Evolutionary conservation across 1,140 invertebrate species (phyloP).

Genomic region (Bilobella aurantiaca): DNA sequence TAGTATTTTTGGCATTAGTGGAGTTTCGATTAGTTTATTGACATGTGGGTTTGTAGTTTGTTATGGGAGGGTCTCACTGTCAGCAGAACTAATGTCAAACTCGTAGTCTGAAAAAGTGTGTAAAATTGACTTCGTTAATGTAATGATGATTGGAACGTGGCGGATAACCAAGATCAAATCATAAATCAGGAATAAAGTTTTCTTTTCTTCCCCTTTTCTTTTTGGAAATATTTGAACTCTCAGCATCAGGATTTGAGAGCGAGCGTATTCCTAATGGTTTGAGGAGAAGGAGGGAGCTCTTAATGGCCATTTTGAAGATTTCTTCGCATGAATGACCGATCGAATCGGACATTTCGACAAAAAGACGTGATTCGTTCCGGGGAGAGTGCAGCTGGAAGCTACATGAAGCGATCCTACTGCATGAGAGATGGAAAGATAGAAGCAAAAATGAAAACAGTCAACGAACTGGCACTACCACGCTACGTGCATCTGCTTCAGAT

Average conservation of each 20-base stretch:
- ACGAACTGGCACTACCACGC: constrained; percentile 23
- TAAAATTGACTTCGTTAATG: constrained; percentile 33
- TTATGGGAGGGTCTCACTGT: too few relatives aligned
- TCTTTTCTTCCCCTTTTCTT: background rate
- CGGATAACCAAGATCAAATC: too few relatives aligned
- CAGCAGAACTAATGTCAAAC: too few relatives aligned
- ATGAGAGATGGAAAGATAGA: background rate
- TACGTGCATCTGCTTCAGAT: constrained; percentile 19
- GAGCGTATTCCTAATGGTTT: constrained; percentile 26
- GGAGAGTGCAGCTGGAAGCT: constrained; percentile 4
- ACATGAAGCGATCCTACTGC: background rate
- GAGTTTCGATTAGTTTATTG: too few relatives aligned
- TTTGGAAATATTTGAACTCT: constrained; percentile 13
- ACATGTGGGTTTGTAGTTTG: too few relatives aligned
- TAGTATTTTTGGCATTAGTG: too few relatives aligned
- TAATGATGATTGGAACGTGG: constrained; percentile 22
- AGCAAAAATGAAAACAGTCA: constrained; percentile 31
- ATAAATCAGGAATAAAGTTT: background rate
- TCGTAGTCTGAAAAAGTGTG: constrained; percentile 17
- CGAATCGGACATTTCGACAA: constrained; percentile 29
- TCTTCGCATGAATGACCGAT: constrained; percentile 33
- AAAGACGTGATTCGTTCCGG: constrained; percentile 20
- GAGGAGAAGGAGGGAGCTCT: constrained; percentile 23
- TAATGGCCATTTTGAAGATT: constrained; percentile 33
- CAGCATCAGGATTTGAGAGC: too few relatives aligned